Evolutionary conservation across 1,140 invertebrate genomes (phyloP), one percentile per base, ranked within the genome.

Genomic region (Eubasilissa regina): DNA sequence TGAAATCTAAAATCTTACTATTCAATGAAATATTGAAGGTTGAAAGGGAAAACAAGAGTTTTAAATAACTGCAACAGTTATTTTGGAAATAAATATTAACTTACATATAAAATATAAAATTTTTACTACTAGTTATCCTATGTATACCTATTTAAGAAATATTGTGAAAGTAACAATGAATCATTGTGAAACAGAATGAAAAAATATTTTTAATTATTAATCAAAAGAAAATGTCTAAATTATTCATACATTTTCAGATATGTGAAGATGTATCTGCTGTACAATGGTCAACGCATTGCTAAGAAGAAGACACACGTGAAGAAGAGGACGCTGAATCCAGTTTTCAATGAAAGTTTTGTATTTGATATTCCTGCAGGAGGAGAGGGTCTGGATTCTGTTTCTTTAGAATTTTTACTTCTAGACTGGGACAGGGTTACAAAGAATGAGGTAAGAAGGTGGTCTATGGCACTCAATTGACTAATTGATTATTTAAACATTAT

Each of bases 281-380:
- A 96, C 87, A 98, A 99, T 87, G 96, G 96, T n/a, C 97, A 99
- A 86, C 93, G 98, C 77, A 97, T 99, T 82, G 96, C 97, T 55
- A 99, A 99, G 90, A 99, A 99, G 92, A 99, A 99, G 90, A 99
- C 98, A 0, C 97, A 99, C 85, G 97, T 99, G 25, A 99, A 99
- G 91, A 99, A 99, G 86, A 93, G 97, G 45, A 99, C 98, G 3
- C 90, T 98, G 72, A 98, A 97, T 89, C 98, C 98, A 0, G 97
- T 99, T 62, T 99, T 99, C 90, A 99, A 99, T 89, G 98, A 99
- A 89, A 98, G 96, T 17, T 99, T 96, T 85, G 94, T 95, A 17
- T 96, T 96, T 85, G 95, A 96, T 77, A 94, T 96, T 80, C 95
- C 95, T 0, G 89, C 88, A 47, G 86, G 87, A 19, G 90, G 89